Percentiles rank a stretch among this genome's conserved stretches.
phyloP scores from a whole-genome alignment of 2,113 vertebrate species.

The Noturus placidus region DNA sequence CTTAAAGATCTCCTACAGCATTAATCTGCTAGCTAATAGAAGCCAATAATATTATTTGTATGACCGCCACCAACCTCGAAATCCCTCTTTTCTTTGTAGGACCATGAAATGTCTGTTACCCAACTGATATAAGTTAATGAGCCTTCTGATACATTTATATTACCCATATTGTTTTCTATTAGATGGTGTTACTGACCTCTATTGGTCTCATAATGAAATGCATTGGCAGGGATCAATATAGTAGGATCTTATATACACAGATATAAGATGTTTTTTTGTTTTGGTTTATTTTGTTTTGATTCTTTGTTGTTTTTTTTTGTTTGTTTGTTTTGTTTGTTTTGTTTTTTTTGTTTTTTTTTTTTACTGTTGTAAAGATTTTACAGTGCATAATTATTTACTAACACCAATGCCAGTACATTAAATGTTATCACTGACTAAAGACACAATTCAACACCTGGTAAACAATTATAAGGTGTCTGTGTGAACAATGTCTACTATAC shows the following conservation, averaged over 20 bases:
- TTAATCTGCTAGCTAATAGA: not conserved
- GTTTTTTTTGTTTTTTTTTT: too few species aligned
- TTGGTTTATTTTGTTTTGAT: not conserved
- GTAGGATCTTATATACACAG: conserved; percentile 55
- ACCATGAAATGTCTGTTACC: not conserved
- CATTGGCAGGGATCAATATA: conserved; percentile 6
- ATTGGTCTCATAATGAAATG: conserved; percentile 51
- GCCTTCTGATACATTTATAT: too few species aligned
- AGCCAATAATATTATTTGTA: not conserved
- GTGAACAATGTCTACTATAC: not conserved
- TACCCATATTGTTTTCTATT: conserved; percentile 26
- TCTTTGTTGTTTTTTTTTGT: too few species aligned
- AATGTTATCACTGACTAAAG: not conserved
- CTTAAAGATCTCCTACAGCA: not conserved
- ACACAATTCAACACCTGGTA: not conserved
- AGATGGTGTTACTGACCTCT: conserved; percentile 68
- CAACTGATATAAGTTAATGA: not conserved
- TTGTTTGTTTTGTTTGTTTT: too few species aligned
- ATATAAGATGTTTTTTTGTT: not conserved
- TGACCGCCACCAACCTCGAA: not conserved
- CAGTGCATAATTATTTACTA: not conserved
- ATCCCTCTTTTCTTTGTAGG: not conserved
- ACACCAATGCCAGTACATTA: not conserved
- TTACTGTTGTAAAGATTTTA: too few species aligned
- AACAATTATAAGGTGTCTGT: not conserved